Evolutionary conservation across 2,113 vertebrate species (phyloP), one percentile per base, ranked within the genome.

Genomic region (Agapornis roseicollis): DNA sequence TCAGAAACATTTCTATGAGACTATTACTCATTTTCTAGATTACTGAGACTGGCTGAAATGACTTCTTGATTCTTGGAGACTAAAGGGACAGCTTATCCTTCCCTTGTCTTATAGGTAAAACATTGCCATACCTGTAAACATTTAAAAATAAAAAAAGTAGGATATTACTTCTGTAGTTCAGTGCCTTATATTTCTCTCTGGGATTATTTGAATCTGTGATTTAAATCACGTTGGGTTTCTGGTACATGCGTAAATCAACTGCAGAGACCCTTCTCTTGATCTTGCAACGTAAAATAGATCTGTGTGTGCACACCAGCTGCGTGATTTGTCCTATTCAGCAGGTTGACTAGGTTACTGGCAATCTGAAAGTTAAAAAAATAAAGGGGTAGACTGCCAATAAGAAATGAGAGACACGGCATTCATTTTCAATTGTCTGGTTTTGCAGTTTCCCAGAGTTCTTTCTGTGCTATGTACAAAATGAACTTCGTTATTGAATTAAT

Each of bases 381-480:
- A 80, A 60, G 9, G 2, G 3, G 2, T 17, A 35, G 46, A 17
- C 4, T 63, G 33, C 9, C 39, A 83, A 80, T 22, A 71, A 55
- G 61, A 80, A 78, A 46, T 33, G 0, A 37, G 6, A 90, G 27
- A 28, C 2, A 18, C 22, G 6, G 2, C 4, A 69, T 20, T 3
- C 7, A 42, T 82, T 89, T 80, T 65, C 31, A 17, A 11, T 77
- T 77, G 9, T 42, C 64, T 60, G 4, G 10, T 76, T 68, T 85
- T 55, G 25, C 6, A 53, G 4, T n/a, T 88, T 79, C 73, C 33
- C 17, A 2, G n/a, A 64, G 12, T 17, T 55, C 10, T 80, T 94
- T 72, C 19, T 55, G 7, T 64, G 6, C 25, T n/a, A 55, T 0
- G 0, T 68, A 29, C 3, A 66, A 52, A 66, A 19, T 37, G 0